Base-by-base conservation (phyloP, 2,888 invertebrate species). In the Erynnis tages region DNA sequence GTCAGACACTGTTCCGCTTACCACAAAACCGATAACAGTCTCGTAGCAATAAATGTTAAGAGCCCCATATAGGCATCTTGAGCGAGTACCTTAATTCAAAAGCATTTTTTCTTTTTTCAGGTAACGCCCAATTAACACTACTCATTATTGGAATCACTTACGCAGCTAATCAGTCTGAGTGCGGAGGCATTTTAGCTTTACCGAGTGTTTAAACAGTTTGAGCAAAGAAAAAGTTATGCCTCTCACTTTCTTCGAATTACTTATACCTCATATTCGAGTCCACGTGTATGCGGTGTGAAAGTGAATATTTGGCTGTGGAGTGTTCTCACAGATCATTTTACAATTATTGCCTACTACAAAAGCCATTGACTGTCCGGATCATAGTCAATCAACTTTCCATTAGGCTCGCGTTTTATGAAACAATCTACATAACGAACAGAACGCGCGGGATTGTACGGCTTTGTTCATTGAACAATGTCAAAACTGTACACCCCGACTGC, bases 161-260 rank as follows among this genome's bases (percentile, higher is more conserved):
- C 35, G 50, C 54, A 58, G 58, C 58, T 60, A 58, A 47, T 53
- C 25, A 32, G 19, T 13, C 30, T 23, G 48, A 21, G 25, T 34
- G 21, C 35, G 21, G 14, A 43, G 43, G 34, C 40, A 43, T 43
- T 43, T 50, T 43, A 50, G 50, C 50, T 50, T 43, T 35, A 56
- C 54, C 34, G 49, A 41, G 41, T 67, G 69, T 63, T 63, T 74
- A 80, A 83, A 85, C 65, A 75, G 54, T 66, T 71, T 78, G 72
- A 60, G 76, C 67, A 86, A 85, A 86, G 83, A 84, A 87, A 86
- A 80, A 84, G 82, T 58, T 61, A 57, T 53, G 65, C 78, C 82
- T 79, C 84, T 87, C 82, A 85, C 88, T 88, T 88, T 88, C 85
- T 74, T 79, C 66, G 65, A 67, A 73, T 74, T 66, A 70, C 73